Evolutionary conservation across 2,888 invertebrate species (phyloP), one percentile per base, ranked within the genome.

Genomic region (Capitulum mitella): DNA sequence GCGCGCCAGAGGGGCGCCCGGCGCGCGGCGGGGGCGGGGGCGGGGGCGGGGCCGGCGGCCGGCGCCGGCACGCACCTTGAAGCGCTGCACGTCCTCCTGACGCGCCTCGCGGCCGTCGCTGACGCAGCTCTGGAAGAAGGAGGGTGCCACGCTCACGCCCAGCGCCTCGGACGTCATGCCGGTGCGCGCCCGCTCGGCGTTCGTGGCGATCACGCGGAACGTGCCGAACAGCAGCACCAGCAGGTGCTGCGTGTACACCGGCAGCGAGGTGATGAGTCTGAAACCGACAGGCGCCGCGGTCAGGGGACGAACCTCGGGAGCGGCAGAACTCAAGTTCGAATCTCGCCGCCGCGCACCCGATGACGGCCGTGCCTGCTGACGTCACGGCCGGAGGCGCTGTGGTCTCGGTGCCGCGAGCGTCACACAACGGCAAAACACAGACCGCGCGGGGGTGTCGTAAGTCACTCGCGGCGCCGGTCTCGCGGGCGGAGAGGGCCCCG

Each of bases 191-290:
- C 92, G 91, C 83, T 94, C 94, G 83, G 95, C 93, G 86, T 94
- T 94, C 83, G 94, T 94, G 37, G 96, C 94, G 86, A 97, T 95
- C 83, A 95, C 94, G 75, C 82, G 81, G 88, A 97, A 98, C 84
- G 98, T 98, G 83, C 98, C 98, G 87, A 98, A 98, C 81, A 98
- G 89, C 83, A 98, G 89, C 83, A 98, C 97, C 85, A 98, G 87
- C 83, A 98, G 89, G 85, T 94, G 92, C 88, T 98, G 98, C 82
- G 96, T 95, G 86, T 94, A 93, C 80, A 92, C 89, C 78, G 96
- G 95, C 86, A 95, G 89, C 83, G 95, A 81, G 34, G 80, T 80
- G 61, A 82, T 81, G 61, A 82, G 79, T 61, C 76, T 76, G 37
- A 54, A 43, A 43, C 58, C 10, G 58, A 29, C 58, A 14, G n/a